Percentiles rank a stretch among this genome's conserved stretches.
phyloP scores from a whole-genome alignment of 2,888 invertebrate species.

The Ectropis crepuscularia region DNA sequence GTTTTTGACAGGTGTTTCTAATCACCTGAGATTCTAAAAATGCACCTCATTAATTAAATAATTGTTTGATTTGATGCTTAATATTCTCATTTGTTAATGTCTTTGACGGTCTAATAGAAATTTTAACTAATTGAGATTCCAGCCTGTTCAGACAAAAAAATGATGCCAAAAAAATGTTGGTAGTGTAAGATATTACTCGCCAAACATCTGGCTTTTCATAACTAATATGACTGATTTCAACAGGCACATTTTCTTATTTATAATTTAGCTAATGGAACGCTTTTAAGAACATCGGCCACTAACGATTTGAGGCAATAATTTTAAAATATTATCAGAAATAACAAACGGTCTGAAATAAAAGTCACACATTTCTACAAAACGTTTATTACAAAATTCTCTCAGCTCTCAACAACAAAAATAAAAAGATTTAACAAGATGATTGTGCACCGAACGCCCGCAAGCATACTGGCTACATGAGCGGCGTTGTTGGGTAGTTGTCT shows the following conservation, averaged over 20 bases:
- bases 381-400: constrained; percentile 76
- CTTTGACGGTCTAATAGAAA: too few relatives aligned
- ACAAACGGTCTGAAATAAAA: constrained; percentile 40
- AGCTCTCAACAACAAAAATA: constrained; percentile 66
- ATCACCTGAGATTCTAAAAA: too few relatives aligned
- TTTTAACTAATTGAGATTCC: too few relatives aligned
- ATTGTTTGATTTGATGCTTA: too few relatives aligned
- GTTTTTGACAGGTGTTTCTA: too few relatives aligned
- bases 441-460: constrained; percentile 51
- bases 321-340: neutral
- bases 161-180: too few relatives aligned
- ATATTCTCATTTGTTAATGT: too few relatives aligned
- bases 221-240: constrained; percentile 3
- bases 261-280: constrained; percentile 25
- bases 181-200: constrained; percentile 13
- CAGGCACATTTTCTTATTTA: constrained; percentile 13
- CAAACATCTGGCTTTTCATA: constrained; percentile 28
- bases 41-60: too few relatives aligned
- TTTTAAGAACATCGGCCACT: constrained; percentile 17
- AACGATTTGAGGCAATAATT: neutral
- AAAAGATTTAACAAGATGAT: constrained; percentile 55
- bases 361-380: constrained; percentile 52
- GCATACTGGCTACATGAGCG: constrained; percentile 49
- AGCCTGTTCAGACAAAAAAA: too few relatives aligned
- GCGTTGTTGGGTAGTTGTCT: constrained; percentile 60